phyloP scores from a whole-genome alignment of 1,140 invertebrate species.

The Helicoverpa armigera region DNA sequence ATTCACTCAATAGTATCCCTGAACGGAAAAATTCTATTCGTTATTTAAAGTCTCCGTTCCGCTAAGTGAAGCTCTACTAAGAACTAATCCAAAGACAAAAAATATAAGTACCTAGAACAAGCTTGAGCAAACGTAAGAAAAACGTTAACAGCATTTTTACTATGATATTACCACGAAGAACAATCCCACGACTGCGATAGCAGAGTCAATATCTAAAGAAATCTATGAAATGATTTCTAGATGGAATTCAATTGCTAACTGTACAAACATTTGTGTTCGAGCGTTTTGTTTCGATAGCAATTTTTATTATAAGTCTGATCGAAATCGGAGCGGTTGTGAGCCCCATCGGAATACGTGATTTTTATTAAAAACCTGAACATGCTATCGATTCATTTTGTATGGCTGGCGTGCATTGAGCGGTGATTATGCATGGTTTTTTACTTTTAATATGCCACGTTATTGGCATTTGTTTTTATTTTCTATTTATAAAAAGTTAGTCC shows the following conservation, averaged over 20 bases:
- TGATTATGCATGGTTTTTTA: neutral
- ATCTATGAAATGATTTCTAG: neutral
- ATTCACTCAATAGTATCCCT: no score
- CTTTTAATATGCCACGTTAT: neutral
- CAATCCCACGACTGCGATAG: neutral
- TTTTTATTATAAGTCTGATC: conserved; percentile 18
- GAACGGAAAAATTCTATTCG: no score
- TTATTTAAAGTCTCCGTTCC: no score
- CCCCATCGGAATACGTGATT: neutral
- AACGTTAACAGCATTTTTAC: neutral
- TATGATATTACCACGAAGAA: neutral
- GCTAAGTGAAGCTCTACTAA: no score
- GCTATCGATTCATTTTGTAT: neutral
- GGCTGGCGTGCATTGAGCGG: neutral
- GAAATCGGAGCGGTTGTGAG: neutral
- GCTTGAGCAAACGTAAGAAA: neutral
- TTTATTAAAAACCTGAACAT: neutral
- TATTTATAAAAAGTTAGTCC: no score
- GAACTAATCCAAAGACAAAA: no score
- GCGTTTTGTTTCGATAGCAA: neutral
- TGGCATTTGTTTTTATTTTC: no score
- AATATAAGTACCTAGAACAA: no score
- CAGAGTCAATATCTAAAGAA: neutral
- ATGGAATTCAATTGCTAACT: conserved; percentile 9
- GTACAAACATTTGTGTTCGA: conserved; percentile 13